Evolutionary conservation across 1,140 invertebrate species (phyloP).

Genomic region (Helicoverpa armigera): DNA sequence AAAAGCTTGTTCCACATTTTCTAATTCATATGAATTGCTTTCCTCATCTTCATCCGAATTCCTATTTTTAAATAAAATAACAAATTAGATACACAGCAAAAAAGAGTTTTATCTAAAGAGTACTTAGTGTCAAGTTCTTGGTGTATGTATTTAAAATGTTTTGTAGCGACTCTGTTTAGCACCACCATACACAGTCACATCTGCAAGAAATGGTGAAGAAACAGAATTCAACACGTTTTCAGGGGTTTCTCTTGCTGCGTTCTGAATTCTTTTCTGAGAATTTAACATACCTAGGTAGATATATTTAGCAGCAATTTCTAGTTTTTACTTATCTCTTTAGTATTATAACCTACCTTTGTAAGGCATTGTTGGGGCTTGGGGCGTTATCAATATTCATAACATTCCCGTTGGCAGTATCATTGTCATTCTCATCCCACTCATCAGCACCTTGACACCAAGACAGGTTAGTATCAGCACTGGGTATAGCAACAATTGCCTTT

Average conservation of each 20-base stretch:
- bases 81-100: background rate
- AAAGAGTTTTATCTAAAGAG: background rate
- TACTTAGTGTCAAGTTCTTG: too few species aligned
- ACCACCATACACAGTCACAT: too few species aligned
- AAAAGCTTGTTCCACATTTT: conserved; percentile 79
- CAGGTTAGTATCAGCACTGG: conserved; percentile 66
- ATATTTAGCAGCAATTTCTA: too few species aligned
- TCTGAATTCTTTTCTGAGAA: too few species aligned
- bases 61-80: conserved; percentile 56
- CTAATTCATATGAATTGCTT: conserved; percentile 79
- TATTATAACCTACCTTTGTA: conserved; percentile 67
- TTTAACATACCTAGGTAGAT: too few species aligned
- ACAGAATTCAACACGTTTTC: too few species aligned
- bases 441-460: conserved; percentile 80
- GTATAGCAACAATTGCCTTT: conserved; percentile 67
- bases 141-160: too few species aligned
- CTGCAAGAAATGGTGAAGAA: too few species aligned
- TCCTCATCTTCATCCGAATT: conserved; percentile 83
- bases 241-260: too few species aligned
- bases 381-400: conserved; percentile 78
- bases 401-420: conserved; percentile 81
- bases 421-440: conserved; percentile 84
- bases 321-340: background rate
- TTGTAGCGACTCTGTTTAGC: too few species aligned
- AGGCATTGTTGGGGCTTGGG: conserved; percentile 65